Percentiles rank a stretch among this genome's conserved stretches.
phyloP scores from a whole-genome alignment of 2,888 invertebrate genomes.

The Sphecodes monilicornis region DNA sequence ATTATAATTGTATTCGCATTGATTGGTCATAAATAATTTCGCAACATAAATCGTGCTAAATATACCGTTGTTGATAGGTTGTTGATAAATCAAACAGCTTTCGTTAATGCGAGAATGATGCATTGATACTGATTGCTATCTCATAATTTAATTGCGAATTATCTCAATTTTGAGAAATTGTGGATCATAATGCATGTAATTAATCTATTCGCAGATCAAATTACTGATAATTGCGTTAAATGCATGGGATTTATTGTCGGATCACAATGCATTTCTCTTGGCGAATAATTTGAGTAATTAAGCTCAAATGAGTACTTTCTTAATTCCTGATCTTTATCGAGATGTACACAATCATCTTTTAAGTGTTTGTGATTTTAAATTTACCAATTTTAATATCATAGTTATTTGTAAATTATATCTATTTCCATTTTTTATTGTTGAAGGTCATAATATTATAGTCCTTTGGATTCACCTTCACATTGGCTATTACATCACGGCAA shows the following conservation, averaged over 20 bases:
- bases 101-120: background rate
- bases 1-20: conserved; percentile 1
- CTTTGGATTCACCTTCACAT: background rate
- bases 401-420: background rate
- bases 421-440: background rate
- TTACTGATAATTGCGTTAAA: background rate
- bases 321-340: background rate
- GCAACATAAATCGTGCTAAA: background rate
- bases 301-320: background rate
- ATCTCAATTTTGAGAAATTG: conserved; percentile 3
- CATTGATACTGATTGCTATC: background rate
- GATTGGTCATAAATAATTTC: background rate
- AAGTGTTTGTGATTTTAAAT: background rate
- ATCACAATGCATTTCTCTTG: background rate
- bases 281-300: background rate
- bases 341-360: background rate
- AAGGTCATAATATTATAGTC: background rate
- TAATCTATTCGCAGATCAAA: background rate
- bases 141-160: too few relatives aligned
- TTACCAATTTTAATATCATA: background rate
- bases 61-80: conserved; percentile 35
- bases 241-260: background rate
- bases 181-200: background rate
- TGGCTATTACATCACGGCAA: background rate
- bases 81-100: conserved; percentile 8